phyloP scores from a whole-genome alignment of 2,113 vertebrate species.

The Orthonyx spaldingii region DNA sequence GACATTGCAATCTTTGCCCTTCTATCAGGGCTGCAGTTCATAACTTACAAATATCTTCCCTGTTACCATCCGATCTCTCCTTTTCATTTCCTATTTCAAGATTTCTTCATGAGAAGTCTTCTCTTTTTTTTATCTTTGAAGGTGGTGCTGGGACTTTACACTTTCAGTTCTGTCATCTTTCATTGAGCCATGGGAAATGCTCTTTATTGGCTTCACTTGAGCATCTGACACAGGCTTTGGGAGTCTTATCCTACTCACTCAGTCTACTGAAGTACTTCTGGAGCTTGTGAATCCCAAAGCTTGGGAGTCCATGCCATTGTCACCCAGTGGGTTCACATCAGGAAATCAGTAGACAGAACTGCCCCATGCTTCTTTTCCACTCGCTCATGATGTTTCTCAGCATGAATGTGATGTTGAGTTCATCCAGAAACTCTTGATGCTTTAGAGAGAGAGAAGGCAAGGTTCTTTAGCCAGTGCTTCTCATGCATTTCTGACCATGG shows the following conservation, averaged over 20 bases:
- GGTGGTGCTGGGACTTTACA: not conserved
- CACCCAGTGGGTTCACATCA: not conserved
- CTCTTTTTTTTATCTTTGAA: not conserved
- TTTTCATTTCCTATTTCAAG: not conserved
- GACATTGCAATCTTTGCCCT: not conserved
- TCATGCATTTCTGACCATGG: not conserved
- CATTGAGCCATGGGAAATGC: not conserved
- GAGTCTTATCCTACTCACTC: not conserved
- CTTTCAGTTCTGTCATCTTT: not conserved
- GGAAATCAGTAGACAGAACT: not conserved
- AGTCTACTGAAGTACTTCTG: not conserved
- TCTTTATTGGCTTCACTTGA: not conserved
- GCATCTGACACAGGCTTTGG: not conserved
- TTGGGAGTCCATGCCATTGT: too few relatives aligned
- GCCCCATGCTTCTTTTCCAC: accelerated
- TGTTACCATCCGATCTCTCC: not conserved
- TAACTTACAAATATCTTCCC: not conserved
- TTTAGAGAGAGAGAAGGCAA: not conserved
- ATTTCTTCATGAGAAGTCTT: not conserved
- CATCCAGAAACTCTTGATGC: not conserved
- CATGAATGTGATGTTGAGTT: not conserved
- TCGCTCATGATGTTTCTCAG: not conserved
- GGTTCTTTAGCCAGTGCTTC: not conserved
- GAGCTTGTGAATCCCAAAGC: not conserved
- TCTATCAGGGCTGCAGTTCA: not conserved